Conservation (phyloP, 30 jellyfish, hydroid and myxozoan genomes). For the Rhopilema esculentum region DNA sequence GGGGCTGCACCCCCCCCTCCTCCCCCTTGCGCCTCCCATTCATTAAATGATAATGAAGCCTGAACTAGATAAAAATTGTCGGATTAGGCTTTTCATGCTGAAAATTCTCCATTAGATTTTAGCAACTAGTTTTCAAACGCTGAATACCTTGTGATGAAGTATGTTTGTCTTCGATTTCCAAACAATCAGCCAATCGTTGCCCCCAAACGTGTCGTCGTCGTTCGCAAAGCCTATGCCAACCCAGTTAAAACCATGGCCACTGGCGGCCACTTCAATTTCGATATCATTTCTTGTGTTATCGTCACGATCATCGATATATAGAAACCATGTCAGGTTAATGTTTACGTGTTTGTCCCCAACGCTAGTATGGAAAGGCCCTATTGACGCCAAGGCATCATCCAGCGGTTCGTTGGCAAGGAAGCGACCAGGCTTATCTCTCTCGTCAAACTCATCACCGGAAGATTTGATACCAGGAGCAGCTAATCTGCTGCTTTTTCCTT, state of each 20-base stretch:
- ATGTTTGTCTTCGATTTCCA: constrained; percentile 23
- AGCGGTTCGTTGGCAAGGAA: background rate
- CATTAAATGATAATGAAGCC: no score
- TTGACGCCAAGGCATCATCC: background rate
- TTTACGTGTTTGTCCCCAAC: background rate
- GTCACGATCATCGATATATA: background rate
- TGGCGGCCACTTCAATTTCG: background rate
- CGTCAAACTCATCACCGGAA: background rate
- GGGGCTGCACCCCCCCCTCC: no score
- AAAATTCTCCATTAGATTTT: background rate
- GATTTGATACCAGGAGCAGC: background rate
- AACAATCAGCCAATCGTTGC: constrained; percentile 64
- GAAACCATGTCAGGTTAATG: background rate
- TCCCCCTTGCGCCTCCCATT: no score
- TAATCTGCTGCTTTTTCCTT: background rate
- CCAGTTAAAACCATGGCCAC: constrained; percentile 22
- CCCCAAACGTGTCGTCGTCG: background rate
- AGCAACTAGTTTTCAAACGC: background rate
- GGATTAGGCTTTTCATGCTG: background rate
- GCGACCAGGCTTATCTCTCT: background rate
- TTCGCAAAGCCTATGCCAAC: constrained; percentile 45
- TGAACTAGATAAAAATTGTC: background rate
- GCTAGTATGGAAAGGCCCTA: background rate
- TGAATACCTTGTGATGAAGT: background rate
- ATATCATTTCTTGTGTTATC: background rate